Evolutionary conservation across 1,140 invertebrate genomes (phyloP).

Genomic region (Apis laboriosa): DNA sequence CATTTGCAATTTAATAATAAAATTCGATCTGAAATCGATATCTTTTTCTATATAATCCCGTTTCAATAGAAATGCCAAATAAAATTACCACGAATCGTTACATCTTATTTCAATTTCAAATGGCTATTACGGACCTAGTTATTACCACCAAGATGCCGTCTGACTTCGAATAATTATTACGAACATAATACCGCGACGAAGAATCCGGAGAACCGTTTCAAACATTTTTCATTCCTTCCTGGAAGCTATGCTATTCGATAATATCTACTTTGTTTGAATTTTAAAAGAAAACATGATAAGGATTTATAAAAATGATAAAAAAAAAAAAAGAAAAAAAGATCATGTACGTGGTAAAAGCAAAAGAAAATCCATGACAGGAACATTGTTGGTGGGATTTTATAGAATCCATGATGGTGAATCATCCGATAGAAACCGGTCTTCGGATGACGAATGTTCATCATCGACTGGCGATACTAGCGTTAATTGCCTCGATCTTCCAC

Average conservation of each 20-base stretch:
- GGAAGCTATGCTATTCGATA: conserved; percentile 14
- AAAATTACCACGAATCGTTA: neutral
- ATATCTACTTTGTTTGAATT: neutral
- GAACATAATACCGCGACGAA: conserved; percentile 30
- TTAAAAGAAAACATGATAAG: no score
- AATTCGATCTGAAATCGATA: neutral
- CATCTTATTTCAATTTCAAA: neutral
- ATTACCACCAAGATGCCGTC: neutral
- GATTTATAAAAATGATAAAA: neutral
- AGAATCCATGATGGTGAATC: neutral
- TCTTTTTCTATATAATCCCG: neutral
- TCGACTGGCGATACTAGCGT: neutral
- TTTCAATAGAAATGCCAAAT: neutral
- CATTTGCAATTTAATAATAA: no score
- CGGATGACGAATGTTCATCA: conserved; percentile 1
- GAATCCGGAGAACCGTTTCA: conserved; percentile 17
- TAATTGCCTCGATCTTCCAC: conserved; percentile 17
- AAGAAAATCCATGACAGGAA: neutral
- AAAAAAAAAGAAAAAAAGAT: neutral
- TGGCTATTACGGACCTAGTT: neutral
- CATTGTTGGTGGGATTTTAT: conserved; percentile 12
- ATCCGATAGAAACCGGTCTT: conserved; percentile 8
- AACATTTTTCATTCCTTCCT: neutral
- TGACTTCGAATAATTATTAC: conserved; percentile 40
- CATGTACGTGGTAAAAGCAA: neutral